phyloP scores from a whole-genome alignment of 1,140 invertebrate species.

The Melipona quadrifasciata region DNA sequence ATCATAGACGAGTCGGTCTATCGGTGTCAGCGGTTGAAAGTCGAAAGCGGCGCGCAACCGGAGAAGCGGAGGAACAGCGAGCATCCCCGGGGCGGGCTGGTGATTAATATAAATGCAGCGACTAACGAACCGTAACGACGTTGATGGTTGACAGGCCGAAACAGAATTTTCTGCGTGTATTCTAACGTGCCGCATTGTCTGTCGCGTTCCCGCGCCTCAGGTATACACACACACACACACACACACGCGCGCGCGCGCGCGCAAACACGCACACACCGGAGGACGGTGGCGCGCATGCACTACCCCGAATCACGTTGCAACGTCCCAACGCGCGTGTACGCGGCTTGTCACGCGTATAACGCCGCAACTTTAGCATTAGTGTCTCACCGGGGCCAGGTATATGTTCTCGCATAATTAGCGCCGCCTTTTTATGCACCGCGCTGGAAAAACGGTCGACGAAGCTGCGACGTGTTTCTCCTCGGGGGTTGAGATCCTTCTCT shows the following conservation, averaged over 20 bases:
- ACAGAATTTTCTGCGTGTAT: conserved; percentile 66
- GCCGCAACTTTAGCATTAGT: conserved; percentile 72
- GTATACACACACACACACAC: conserved; percentile 19
- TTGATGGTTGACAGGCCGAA: conserved; percentile 64
- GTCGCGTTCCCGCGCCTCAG: conserved; percentile 53
- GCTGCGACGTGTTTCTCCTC: not conserved
- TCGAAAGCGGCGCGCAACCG: not conserved
- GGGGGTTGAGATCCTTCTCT: conserved; percentile 20
- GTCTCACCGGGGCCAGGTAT: conserved; percentile 74
- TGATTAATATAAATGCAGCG: conserved; percentile 55
- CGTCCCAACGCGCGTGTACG: conserved; percentile 62
- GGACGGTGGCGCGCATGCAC: conserved; percentile 21
- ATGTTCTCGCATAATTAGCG: conserved; percentile 77
- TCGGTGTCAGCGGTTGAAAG: not conserved
- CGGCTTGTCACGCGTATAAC: conserved; percentile 75
- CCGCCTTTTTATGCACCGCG: conserved; percentile 63
- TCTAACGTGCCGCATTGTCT: conserved; percentile 61
- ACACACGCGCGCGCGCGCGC: no score
- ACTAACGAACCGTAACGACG: conserved; percentile 67
- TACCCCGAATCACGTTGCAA: conserved; percentile 56
- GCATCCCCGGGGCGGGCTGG: conserved; percentile 28
- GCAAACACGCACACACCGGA: no score
- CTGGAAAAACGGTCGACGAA: conserved; percentile 51
- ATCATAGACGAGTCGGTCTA: not conserved
- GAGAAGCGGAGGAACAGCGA: conserved; percentile 4